Base-by-base conservation (phyloP, 2,797 vertebrate species). In the Tadarida brasiliensis region DNA sequence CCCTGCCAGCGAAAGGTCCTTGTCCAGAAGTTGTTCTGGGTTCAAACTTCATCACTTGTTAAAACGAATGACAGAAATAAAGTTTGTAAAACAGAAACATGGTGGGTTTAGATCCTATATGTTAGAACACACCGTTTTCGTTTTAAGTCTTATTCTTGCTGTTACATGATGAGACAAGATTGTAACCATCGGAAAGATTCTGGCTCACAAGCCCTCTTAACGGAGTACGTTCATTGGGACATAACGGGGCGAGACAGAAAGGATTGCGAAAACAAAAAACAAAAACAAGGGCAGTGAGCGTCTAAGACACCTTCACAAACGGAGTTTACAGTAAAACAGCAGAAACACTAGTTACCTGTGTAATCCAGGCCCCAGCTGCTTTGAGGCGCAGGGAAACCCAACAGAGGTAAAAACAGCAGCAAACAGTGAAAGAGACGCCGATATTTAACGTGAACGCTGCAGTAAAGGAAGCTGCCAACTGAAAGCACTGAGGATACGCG, bases 181-280 rank as follows among this genome's bases (percentile, higher is more conserved):
- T 88, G 63, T 28, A 86, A 67, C 20, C 74, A 71, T 35, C 3
- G 6, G 49, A 83, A 94, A 94, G n/a, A 63, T 28, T 67, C n/a
- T 85, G 61, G 22, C 10, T 44, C 17, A 51, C 10, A 65, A 86
- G 22, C 22, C 28, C 24, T 24, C 67, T 56, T 77, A 54, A 81
- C 0, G 6, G 54, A 81, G 15, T 90, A 16, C 85, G 47, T 68
- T 68, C 82, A 77, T 92, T 96, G 88, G 35, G n/a, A 90, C 73
- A 51, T 91, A 97, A 98, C 94, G 95, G 98, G 95, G 84, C 9
- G 14, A 96, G 84, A 94, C 71, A 93, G 65, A 95, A 97, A 95
- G 77, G 33, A 70, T 51, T 88, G 87, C 57, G 57, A 70, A 67
- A 90, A 70, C 33, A 70, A 70, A 30, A 44, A 20, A 49, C 5